Evolutionary conservation across 2,113 vertebrate species (phyloP).

Genomic region (Chionomys nivalis): DNA sequence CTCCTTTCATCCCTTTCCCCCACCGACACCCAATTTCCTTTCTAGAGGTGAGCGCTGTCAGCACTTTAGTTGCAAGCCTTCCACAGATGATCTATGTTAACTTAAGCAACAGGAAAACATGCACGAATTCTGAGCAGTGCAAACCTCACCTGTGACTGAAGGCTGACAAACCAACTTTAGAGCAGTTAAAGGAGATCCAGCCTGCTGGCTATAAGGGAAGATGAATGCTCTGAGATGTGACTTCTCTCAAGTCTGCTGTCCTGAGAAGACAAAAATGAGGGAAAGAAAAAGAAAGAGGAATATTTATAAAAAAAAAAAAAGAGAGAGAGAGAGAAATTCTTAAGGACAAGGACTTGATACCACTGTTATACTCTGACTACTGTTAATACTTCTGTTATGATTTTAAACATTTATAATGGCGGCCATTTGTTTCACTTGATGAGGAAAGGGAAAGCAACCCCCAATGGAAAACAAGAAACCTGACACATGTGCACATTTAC

Average conservation of each 20-base stretch:
- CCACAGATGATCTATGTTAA: neutral
- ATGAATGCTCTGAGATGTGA: neutral
- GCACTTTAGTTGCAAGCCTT: conserved; percentile 16
- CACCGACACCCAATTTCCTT: neutral
- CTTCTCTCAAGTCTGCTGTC: neutral
- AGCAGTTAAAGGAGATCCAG: neutral
- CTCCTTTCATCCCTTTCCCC: neutral
- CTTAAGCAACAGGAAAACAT: conserved; percentile 52
- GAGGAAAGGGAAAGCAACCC: neutral
- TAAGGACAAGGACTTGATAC: neutral
- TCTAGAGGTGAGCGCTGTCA: conserved; percentile 14
- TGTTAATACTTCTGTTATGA: neutral
- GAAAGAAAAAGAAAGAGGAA: neutral
- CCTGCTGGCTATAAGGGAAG: neutral
- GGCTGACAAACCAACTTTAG: neutral
- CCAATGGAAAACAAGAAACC: conserved; percentile 4
- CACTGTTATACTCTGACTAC: neutral
- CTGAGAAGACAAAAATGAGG: neutral
- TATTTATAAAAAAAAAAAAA: neutral
- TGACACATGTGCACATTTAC: neutral
- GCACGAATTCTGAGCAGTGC: neutral
- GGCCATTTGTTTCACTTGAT: conserved; percentile 13
- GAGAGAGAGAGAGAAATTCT: conserved; percentile 28
- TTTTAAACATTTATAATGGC: conserved; percentile 15
- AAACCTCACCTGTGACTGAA: conserved; percentile 44